phyloP scores from a whole-genome alignment of 2,113 vertebrate species.

The Rhinoptilus africanus region DNA sequence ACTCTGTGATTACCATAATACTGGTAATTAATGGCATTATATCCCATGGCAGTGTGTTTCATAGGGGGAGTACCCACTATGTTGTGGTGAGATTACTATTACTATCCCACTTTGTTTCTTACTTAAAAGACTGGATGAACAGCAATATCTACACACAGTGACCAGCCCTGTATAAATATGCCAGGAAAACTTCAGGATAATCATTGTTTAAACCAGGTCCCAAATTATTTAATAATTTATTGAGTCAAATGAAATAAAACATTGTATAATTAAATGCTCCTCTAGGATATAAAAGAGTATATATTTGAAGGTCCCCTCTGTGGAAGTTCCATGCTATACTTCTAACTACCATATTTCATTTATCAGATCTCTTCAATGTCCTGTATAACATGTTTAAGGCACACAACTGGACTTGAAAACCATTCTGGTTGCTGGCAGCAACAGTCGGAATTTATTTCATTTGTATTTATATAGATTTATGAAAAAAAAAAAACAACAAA shows the following conservation, averaged over 20 bases:
- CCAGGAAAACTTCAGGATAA: not conserved
- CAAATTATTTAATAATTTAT: not conserved
- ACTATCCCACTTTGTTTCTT: not conserved
- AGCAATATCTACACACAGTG: not conserved
- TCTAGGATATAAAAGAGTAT: not conserved
- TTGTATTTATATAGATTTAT: not conserved
- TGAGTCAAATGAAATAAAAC: not conserved
- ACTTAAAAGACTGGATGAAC: not conserved
- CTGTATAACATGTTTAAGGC: not conserved
- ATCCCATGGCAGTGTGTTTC: not conserved
- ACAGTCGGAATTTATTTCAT: not conserved
- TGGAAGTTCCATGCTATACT: not conserved
- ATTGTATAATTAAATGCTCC: not conserved
- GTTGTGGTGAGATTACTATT: not conserved
- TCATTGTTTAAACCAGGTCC: not conserved
- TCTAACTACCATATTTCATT: not conserved
- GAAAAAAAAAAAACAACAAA: fast-evolving
- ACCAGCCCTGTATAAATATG: not conserved
- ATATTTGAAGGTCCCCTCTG: not conserved
- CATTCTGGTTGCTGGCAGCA: not conserved
- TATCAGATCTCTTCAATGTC: not conserved
- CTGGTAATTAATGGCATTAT: not conserved
- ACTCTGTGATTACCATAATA: not conserved
- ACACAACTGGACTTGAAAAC: not conserved
- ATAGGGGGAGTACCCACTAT: not conserved